Evolutionary conservation across 2,797 vertebrate species (phyloP).

Genomic region (Psittacula derbiana): DNA sequence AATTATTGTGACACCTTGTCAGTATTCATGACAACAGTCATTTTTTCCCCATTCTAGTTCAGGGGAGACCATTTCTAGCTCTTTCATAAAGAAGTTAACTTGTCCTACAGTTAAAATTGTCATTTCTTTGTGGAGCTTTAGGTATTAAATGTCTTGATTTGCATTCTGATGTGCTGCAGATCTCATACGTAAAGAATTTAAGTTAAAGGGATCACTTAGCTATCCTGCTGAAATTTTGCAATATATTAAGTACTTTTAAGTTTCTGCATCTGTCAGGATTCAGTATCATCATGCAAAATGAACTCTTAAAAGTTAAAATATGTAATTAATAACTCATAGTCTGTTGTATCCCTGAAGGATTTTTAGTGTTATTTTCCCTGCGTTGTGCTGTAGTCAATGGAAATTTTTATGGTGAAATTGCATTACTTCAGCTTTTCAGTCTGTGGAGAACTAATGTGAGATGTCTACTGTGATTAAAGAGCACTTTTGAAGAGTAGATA

Average conservation of each 20-base stretch:
- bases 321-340: neutral
- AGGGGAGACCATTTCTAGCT: neutral
- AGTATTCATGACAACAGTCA: neutral
- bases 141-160: neutral
- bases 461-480: neutral
- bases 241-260: neutral
- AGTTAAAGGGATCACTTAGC: neutral
- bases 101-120: neutral
- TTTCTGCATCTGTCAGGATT: neutral
- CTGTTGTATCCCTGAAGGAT: neutral
- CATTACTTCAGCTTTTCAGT: slow-evolving; percentile 21
- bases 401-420: neutral
- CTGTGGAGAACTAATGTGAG: neutral
- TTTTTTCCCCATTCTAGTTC: neutral
- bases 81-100: neutral
- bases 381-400: neutral
- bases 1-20: neutral
- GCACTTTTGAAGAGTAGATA: neutral
- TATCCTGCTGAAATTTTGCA: neutral
- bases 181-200: neutral
- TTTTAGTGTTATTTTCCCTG: neutral
- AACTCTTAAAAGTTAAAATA: neutral
- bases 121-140: neutral
- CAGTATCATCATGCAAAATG: neutral
- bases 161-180: neutral